Base-by-base conservation (phyloP, 2,797 vertebrate species). In the Crocidura indochinensis region DNA sequence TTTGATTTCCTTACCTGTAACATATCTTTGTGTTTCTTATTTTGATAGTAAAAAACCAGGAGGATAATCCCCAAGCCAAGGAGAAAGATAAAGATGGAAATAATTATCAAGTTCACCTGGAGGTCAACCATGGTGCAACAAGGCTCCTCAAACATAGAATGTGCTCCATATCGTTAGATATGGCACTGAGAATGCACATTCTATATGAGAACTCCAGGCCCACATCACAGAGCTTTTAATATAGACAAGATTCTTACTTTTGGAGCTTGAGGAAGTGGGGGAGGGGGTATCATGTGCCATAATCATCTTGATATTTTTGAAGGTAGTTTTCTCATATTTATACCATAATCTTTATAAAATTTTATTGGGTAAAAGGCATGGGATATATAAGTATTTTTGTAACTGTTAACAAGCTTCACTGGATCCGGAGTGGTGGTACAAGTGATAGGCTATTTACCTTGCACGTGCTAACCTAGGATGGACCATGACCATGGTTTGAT, bases 181-280 rank as follows among this genome's bases (percentile, higher is more conserved):
- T 90, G 71, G 31, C 22, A 1, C 24, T 60, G 51, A 75, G 27
- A 74, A 11, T 26, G 6, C 10, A 74, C 76, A 56, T 92, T 94
- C 88, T 87, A 76, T 22, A 86, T 22, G 38, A 14, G 22, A 74
- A 76, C 86, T 90, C 92, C 56, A 90, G 22, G 46, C 38, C 62
- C 31, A 87, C 75, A 65, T 93, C 89, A 94, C 31, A 93, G 83
- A 90, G 67, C 89, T 87, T 62, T 60, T 27, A 73, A 46, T 19
- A 38, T 29, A 77, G 62, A 74, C 2, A n/a, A 10, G 38, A 90
- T 94, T 53, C 53, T 60, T 15, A 60, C 56, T 19, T 60, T 60
- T 20, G 56, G 56, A 20, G 56, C 17, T 4, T 22, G 19, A 20
- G 67, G 46, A 65, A n/a, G 10, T 14, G 60, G 87, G 62, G 64